Evolutionary conservation across 2,113 vertebrate genomes (phyloP).

Genomic region (Spea multiplicata): DNA sequence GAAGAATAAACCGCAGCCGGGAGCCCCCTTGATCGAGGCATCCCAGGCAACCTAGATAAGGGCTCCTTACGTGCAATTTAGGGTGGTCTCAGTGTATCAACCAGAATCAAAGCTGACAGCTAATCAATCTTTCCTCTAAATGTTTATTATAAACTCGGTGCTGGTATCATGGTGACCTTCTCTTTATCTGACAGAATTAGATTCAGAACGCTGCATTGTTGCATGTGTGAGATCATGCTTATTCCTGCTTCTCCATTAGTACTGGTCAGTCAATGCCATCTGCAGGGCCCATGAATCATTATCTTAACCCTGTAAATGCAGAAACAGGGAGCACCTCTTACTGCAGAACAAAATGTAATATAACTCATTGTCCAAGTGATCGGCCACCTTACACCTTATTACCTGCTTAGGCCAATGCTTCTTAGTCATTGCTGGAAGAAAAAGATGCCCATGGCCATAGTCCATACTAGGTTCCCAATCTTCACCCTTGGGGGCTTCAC

Average conservation of each 20-base stretch:
- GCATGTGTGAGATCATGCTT: constrained; percentile 64
- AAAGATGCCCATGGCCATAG: no score
- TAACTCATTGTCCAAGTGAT: no score
- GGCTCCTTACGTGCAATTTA: no score
- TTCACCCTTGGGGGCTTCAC: no score
- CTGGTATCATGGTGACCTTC: constrained; percentile 47
- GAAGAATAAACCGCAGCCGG: no score
- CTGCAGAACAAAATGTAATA: no score
- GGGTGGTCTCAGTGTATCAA: neutral
- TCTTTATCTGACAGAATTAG: constrained; percentile 58
- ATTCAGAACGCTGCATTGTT: constrained; percentile 56
- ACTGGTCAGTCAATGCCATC: constrained; percentile 46
- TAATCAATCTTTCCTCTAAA: constrained; percentile 14
- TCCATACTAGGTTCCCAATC: no score
- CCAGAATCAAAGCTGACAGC: neutral
- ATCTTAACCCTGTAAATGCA: constrained; percentile 9
- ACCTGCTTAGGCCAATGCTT: no score
- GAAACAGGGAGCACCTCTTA: neutral
- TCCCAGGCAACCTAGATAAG: no score
- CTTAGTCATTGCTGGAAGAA: no score
- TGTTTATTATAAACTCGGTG: constrained; percentile 42
- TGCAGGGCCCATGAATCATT: constrained; percentile 24
- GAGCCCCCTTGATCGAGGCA: no score
- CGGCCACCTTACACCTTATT: no score
- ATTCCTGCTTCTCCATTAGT: constrained; percentile 64